Evolutionary conservation across 2,888 invertebrate species (phyloP).

Genomic region (Heliconius ismenius): DNA sequence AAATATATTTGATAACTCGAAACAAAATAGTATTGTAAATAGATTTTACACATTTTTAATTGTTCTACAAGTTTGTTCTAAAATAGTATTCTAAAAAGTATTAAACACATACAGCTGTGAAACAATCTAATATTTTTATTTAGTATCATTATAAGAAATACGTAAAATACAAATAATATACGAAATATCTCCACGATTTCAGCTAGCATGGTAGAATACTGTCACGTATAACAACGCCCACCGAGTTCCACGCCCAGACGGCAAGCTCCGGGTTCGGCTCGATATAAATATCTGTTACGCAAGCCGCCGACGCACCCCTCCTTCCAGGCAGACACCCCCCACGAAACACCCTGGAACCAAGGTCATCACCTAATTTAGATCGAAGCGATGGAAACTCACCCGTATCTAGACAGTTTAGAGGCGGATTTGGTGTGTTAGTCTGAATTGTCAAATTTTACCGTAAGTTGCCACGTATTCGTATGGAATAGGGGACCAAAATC

Average conservation of each 20-base stretch:
- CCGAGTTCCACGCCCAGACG: constrained; percentile 34
- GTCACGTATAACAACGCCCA: constrained; percentile 25
- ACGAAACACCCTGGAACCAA: constrained; percentile 64
- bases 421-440: constrained; percentile 44
- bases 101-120: no score
- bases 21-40: background rate
- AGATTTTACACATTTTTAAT: no score
- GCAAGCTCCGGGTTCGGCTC: constrained; percentile 42
- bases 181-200: background rate
- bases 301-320: constrained; percentile 66
- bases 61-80: no score
- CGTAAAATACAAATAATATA: background rate
- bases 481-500: constrained; percentile 51
- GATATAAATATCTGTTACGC: constrained; percentile 76
- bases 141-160: no score
- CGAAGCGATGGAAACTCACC: constrained; percentile 48
- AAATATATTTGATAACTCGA: background rate
- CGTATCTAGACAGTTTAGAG: constrained; percentile 44
- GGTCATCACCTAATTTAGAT: constrained; percentile 61
- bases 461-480: constrained; percentile 42
- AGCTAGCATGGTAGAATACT: constrained; percentile 11
- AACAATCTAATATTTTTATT: no score
- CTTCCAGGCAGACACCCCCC: constrained; percentile 63
- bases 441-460: constrained; percentile 35
- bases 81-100: no score